These are phyloP conservation scores for Neodiprion fabricii DNA, from an alignment of 1,140 invertebrate genomes.

Conservation along the genomic window DNA sequence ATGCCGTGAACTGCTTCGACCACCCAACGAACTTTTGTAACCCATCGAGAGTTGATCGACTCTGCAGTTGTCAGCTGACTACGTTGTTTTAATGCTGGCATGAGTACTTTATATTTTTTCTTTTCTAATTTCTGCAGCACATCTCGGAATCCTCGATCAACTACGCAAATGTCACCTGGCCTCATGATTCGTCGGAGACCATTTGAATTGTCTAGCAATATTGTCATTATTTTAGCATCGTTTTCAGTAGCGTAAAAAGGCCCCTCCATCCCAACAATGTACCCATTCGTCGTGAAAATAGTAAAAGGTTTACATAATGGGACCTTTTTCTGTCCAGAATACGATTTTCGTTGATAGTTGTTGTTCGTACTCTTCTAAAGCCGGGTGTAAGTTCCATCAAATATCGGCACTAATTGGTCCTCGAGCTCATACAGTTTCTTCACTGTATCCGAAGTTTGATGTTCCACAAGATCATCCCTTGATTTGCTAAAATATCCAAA, in stretches of 20 bases:
- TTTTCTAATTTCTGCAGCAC: background rate
- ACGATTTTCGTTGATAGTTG: no score
- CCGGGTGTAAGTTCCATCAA: no score
- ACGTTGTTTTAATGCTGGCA: background rate
- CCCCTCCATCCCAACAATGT: background rate
- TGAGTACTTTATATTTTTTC: background rate
- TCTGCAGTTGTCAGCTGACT: conserved; percentile 17
- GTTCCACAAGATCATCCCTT: no score
- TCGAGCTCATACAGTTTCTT: no score
- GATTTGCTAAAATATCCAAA: no score
- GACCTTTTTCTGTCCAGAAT: no score
- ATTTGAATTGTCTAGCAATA: background rate
- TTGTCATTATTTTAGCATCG: background rate
- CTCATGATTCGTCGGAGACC: background rate
- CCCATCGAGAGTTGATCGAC: conserved; percentile 17
- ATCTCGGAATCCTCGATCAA: background rate
- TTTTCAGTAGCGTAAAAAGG: conserved; percentile 10
- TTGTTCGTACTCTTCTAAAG: no score
- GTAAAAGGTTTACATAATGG: no score
- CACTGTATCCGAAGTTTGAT: no score
- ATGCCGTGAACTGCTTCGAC: conserved; percentile 24
- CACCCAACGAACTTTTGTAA: conserved; percentile 21
- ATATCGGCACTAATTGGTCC: no score
- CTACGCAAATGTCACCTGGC: no score
- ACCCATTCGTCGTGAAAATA: no score